Base-by-base conservation (phyloP, 2,888 invertebrate species). In the Agrenia bidenticulata region DNA sequence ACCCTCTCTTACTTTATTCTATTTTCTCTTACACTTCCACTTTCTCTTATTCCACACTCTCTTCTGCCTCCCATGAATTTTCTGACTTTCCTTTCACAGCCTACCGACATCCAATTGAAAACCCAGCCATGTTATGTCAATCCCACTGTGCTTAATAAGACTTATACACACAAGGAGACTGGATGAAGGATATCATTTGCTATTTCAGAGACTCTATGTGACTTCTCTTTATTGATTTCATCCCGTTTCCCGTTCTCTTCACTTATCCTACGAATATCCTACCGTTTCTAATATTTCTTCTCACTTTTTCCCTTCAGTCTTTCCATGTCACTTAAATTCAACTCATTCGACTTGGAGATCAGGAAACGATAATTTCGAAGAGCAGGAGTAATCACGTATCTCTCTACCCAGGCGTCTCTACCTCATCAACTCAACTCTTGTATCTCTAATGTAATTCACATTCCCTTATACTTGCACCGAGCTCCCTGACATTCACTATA, bases 381-480 rank as follows among this genome's bases (percentile, higher is more conserved):
- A 66, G 56, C 50, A 62, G 59, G 58, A 62, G 66, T 59, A 66
- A 66, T 66, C 62, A 62, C 66, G 59, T 66, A 59, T 66, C 58
- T n/a, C n/a, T n/a, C n/a, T n/a, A n/a, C n/a, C n/a, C n/a, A n/a
- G n/a, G n/a, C n/a, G n/a, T n/a, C n/a, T 51, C 55, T 51, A 64
- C 56, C 66, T 54, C 62, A 59, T 61, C 59, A 26, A 49, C 62
- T 45, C 45, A 17, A 45, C n/a, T 45, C n/a, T 45, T n/a, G 45
- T 19, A 9, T 45, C 19, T 45, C 45, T 17, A 45, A 45, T 45
- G n/a, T 45, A 15, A 45, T 45, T 45, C 32, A 55, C 24, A 27
- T 27, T 55, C 56, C 24, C 54, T 49, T 26, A 15, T 45, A 17
- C 45, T 45, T 15, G 21, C 32, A 49, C 60, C 19, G 32, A 53